phyloP scores from a whole-genome alignment of 2,888 invertebrate species.

The Agrochola lota region DNA sequence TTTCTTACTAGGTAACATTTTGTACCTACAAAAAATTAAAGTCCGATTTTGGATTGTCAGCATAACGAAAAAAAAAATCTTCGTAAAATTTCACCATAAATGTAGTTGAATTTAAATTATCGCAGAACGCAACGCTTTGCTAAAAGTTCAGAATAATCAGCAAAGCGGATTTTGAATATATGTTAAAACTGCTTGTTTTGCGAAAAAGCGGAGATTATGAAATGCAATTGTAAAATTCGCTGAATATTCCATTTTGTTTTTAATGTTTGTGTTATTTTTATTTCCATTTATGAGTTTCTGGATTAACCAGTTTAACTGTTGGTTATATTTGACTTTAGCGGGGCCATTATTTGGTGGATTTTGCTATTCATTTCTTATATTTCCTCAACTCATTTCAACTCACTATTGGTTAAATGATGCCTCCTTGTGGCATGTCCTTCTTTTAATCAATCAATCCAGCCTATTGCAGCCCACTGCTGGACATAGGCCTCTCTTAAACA shows the following conservation, averaged over 20 bases:
- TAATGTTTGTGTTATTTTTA: conserved; percentile 71
- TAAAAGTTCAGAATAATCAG: conserved; percentile 56
- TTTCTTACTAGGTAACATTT: neutral
- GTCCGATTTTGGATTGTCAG: neutral
- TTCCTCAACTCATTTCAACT: neutral
- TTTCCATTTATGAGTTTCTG: conserved; percentile 61
- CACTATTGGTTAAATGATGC: neutral
- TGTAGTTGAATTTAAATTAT: conserved; percentile 22
- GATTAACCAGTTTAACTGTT: neutral
- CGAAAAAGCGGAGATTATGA: conserved; percentile 63
- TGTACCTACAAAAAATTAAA: neutral
- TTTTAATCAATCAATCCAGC: neutral
- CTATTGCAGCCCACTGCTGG: neutral
- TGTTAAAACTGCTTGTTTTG: conserved; percentile 60
- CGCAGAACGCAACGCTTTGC: conserved; percentile 25
- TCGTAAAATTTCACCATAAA: conserved; percentile 7
- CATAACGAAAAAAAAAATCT: neutral
- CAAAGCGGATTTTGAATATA: conserved; percentile 65
- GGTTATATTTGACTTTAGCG: neutral
- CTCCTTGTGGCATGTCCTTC: neutral
- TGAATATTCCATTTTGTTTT: conserved; percentile 64
- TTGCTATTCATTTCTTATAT: neutral
- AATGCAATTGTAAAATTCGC: conserved; percentile 67
- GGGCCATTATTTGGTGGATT: neutral
- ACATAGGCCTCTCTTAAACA: neutral